Evolutionary conservation across 2,797 vertebrate species (phyloP).

Genomic region (Sphenopsis melanotis): DNA sequence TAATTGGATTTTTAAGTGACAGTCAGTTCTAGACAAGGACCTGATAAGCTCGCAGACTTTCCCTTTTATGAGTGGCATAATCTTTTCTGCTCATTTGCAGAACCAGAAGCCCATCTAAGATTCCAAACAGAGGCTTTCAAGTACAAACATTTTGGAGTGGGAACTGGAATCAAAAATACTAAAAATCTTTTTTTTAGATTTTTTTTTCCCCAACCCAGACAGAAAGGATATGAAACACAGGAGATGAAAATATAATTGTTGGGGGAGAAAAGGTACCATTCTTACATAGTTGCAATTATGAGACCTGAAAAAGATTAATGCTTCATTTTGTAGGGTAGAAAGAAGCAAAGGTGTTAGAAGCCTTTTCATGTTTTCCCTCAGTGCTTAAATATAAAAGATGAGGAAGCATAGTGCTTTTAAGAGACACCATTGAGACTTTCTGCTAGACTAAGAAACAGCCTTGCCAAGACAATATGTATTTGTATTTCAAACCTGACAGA

Average conservation of each 20-base stretch:
- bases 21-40: background rate
- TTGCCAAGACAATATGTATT: background rate
- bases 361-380: background rate
- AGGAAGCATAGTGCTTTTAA: background rate
- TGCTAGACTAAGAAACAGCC: background rate
- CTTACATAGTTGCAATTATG: background rate
- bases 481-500: background rate
- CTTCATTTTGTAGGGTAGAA: background rate
- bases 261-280: fast-evolving
- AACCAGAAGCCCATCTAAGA: background rate
- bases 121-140: background rate
- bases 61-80: background rate
- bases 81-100: background rate
- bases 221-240: background rate
- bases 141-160: background rate
- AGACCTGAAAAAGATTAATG: background rate
- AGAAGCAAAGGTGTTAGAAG: background rate
- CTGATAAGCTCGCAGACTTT: background rate
- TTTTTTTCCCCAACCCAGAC: background rate
- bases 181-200: background rate
- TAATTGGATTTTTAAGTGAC: background rate
- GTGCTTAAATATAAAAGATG: background rate
- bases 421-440: background rate
- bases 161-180: background rate
- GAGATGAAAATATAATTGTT: background rate